Conservation (phyloP, 2,797 vertebrate species). For the Pygocentrus nattereri region DNA sequence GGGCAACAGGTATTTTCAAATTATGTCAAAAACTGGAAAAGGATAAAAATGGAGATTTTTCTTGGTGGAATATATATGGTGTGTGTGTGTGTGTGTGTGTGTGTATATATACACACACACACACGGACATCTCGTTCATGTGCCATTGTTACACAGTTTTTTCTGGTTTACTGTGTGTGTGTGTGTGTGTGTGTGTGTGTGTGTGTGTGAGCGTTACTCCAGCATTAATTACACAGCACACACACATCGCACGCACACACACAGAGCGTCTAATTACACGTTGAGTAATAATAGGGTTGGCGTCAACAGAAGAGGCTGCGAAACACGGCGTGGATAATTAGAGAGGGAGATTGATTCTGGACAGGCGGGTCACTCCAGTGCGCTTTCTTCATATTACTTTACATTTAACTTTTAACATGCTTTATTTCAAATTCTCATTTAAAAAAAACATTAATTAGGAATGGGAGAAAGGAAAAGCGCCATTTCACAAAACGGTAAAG, state of each 20-base stretch:
- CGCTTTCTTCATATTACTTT: constrained; percentile 38
- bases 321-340: constrained; percentile 64
- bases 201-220: constrained; percentile 20
- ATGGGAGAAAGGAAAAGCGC: background rate
- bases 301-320: constrained; percentile 59
- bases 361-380: constrained; percentile 45
- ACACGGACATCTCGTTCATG: constrained; percentile 6
- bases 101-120: background rate
- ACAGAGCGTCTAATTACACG: constrained; percentile 59
- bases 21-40: too few relatives aligned
- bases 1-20: too few relatives aligned
- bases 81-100: too few relatives aligned
- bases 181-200: background rate
- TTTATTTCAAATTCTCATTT: background rate
- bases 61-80: too few relatives aligned
- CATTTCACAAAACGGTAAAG: constrained; percentile 15
- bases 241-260: constrained; percentile 1
- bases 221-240: constrained; percentile 35
- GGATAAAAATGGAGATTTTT: too few relatives aligned
- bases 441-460: constrained; percentile 9
- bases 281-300: constrained; percentile 66
- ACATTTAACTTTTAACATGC: constrained; percentile 42
- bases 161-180: background rate
- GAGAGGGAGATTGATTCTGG: constrained; percentile 56
- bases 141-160: background rate